phyloP scores from a whole-genome alignment of 2,113 vertebrate genomes.

The Ahaetulla prasina region DNA sequence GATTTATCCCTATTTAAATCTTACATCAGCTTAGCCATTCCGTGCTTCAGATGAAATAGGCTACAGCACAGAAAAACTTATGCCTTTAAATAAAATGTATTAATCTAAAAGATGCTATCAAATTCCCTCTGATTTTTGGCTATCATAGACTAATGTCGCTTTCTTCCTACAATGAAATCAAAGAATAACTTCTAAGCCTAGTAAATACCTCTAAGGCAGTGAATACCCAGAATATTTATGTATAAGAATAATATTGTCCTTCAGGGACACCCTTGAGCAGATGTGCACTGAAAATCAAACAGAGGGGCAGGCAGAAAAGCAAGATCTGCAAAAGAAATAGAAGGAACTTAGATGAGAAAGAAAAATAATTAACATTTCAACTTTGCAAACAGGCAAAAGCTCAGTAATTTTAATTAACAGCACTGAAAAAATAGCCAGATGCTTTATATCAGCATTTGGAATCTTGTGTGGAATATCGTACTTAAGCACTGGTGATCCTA shows the following conservation, averaged over 20 bases:
- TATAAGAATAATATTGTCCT: neutral
- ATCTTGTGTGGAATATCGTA: neutral
- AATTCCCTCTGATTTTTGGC: neutral
- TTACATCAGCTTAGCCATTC: neutral
- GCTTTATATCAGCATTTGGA: neutral
- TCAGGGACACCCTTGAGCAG: neutral
- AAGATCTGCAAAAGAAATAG: neutral
- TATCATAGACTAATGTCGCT: neutral
- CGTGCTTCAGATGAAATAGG: neutral
- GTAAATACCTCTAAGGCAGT: neutral
- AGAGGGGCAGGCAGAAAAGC: neutral
- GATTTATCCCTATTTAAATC: neutral
- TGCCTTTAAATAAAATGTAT: neutral
- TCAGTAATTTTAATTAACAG: neutral
- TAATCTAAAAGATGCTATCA: neutral
- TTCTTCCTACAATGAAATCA: neutral
- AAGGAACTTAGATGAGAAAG: neutral
- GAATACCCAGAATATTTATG: neutral
- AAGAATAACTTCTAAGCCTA: neutral
- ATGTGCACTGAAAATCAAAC: neutral
- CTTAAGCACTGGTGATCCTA: neutral
- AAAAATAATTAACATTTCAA: neutral
- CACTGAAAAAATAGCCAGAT: neutral
- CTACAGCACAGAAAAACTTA: neutral
- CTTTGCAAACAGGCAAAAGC: neutral